These are phyloP conservation scores for Psilopogon haemacephalus DNA, from an alignment of 2,113 vertebrate genomes.

Conservation along the genomic window DNA sequence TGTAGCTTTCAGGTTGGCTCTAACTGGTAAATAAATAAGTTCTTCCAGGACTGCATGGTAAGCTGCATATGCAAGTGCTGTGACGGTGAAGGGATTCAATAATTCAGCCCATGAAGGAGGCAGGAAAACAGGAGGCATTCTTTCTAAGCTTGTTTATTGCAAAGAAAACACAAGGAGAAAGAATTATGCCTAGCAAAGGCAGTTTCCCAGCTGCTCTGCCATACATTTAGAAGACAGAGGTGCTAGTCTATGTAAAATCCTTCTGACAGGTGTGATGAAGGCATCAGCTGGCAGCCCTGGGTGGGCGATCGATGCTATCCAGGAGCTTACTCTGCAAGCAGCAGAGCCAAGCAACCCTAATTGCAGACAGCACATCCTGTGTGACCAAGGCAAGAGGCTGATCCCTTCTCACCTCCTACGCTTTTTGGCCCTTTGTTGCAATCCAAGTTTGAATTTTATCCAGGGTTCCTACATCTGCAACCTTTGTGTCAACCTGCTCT, in stretches of 20 bases:
- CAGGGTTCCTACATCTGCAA: fast-evolving
- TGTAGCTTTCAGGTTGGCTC: neutral
- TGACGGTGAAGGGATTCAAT: neutral
- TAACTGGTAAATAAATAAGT: neutral
- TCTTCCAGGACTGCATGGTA: neutral
- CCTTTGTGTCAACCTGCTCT: neutral
- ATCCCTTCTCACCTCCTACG: neutral
- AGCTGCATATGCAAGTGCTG: neutral
- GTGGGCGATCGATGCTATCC: neutral
- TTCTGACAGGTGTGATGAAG: neutral
- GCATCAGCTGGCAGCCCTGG: neutral
- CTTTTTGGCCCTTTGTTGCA: neutral
- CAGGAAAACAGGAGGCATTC: neutral
- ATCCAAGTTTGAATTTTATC: neutral
- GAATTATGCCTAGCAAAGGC: neutral
- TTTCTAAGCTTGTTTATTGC: neutral
- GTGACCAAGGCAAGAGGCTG: neutral
- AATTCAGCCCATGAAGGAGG: neutral
- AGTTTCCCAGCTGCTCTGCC: neutral
- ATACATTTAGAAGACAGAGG: neutral
- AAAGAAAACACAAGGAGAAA: neutral
- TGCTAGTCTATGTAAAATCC: neutral
- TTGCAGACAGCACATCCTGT: neutral
- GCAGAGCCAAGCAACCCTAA: neutral
- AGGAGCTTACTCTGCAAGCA: neutral